These are phyloP conservation scores for Marmota flaviventris DNA, from an alignment of 2,113 vertebrate genomes.

Conservation along the genomic window DNA sequence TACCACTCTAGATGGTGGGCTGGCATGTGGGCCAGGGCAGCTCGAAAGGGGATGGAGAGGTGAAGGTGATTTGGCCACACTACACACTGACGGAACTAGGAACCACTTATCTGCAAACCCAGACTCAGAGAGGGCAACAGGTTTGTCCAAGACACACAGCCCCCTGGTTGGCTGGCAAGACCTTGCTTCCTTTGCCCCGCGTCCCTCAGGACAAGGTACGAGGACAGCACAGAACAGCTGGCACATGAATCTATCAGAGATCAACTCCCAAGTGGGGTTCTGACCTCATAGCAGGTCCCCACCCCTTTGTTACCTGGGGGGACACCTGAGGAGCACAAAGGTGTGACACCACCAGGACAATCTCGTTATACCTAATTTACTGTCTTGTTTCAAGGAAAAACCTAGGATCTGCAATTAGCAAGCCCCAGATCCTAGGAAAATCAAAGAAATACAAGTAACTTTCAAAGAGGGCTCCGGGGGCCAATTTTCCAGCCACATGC, in stretches of 20 bases:
- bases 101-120: neutral
- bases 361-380: neutral
- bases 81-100: neutral
- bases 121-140: neutral
- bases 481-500: neutral
- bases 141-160: neutral
- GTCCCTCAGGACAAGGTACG: neutral
- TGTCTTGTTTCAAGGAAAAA: neutral
- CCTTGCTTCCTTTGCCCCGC: neutral
- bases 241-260: neutral
- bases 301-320: neutral
- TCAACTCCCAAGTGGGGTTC: neutral
- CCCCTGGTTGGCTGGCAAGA: neutral
- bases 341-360: too few relatives aligned
- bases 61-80: rapidly evolving
- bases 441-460: neutral
- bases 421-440: neutral
- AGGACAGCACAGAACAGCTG: neutral
- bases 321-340: rapidly evolving
- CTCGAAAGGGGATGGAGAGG: too few relatives aligned
- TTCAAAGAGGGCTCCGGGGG: neutral
- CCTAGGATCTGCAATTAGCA: neutral
- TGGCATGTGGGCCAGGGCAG: rapidly evolving
- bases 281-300: neutral
- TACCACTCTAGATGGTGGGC: rapidly evolving